Conservation (phyloP, 2,113 vertebrate genomes). For the Oncorhynchus clarkii region DNA sequence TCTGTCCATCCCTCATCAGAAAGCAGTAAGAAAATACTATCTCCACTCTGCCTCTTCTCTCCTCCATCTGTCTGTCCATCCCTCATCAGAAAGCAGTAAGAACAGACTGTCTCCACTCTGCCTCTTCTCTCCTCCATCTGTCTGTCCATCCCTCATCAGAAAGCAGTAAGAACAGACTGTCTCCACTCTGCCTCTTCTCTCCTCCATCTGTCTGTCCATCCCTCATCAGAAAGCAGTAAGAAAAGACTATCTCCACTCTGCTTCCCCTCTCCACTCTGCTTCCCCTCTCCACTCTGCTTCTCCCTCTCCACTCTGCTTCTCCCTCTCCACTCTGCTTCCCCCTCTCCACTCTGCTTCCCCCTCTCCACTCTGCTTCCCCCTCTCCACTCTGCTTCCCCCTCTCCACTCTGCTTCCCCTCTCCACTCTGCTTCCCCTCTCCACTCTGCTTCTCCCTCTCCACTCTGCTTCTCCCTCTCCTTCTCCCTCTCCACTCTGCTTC, state of each 20-base stretch:
- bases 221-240: too few species aligned
- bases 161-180: not conserved
- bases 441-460: not conserved
- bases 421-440: too few species aligned
- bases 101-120: conserved; percentile 6
- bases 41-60: conserved; percentile 5
- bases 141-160: not conserved
- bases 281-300: too few species aligned
- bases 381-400: not conserved
- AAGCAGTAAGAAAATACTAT: not conserved
- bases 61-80: not conserved
- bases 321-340: too few species aligned
- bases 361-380: conserved; percentile 5
- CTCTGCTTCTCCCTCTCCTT: not conserved
- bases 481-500: not conserved
- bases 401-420: not conserved
- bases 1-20: not conserved
- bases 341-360: not conserved
- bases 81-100: too few species aligned
- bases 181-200: conserved; percentile 5
- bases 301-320: too few species aligned
- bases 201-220: not conserved
- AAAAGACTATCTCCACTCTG: conserved; percentile 2
- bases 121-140: not conserved
- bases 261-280: not conserved